Conservation (phyloP, 2,888 invertebrate species). For the Heliothis peltigera region DNA sequence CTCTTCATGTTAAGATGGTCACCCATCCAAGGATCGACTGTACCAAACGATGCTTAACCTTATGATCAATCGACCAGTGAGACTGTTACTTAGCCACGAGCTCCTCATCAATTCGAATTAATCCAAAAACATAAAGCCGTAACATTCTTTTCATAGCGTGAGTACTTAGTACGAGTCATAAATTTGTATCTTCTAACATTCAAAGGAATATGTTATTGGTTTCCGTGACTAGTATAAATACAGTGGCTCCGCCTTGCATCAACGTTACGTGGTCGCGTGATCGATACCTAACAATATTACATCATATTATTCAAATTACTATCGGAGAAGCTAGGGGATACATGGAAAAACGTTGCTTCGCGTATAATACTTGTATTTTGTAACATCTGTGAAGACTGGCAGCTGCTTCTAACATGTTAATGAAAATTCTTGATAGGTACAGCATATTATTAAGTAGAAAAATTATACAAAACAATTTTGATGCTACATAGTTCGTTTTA, state of each 20-base stretch:
- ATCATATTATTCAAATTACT: slow-evolving; percentile 61
- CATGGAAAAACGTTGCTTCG: slow-evolving; percentile 22
- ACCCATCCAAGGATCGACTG: too few species aligned
- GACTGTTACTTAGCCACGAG: too few species aligned
- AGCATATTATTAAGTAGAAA: background rate
- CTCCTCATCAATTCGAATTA: background rate
- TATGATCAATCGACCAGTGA: too few species aligned
- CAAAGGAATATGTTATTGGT: slow-evolving; percentile 50
- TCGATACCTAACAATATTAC: slow-evolving; percentile 51
- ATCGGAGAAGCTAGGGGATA: slow-evolving; percentile 31
- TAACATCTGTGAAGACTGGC: slow-evolving; percentile 5
- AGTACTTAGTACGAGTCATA: slow-evolving; percentile 26
- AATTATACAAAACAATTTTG: background rate
- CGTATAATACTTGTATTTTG: slow-evolving; percentile 23
- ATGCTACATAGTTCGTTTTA: background rate
- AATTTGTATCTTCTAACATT: slow-evolving; percentile 38
- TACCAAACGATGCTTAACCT: too few species aligned
- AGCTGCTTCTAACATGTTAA: slow-evolving; percentile 3
- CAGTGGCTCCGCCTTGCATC: slow-evolving; percentile 24
- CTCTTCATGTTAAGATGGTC: too few species aligned
- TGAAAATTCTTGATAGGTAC: slow-evolving; percentile 5
- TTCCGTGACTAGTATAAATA: slow-evolving; percentile 50
- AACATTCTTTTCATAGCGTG: slow-evolving; percentile 32
- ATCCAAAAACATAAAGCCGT: background rate
- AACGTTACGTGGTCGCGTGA: slow-evolving; percentile 39